Conservation (phyloP, 53 echinoderm and acorn worm species). For the Echinarachnius parma region DNA sequence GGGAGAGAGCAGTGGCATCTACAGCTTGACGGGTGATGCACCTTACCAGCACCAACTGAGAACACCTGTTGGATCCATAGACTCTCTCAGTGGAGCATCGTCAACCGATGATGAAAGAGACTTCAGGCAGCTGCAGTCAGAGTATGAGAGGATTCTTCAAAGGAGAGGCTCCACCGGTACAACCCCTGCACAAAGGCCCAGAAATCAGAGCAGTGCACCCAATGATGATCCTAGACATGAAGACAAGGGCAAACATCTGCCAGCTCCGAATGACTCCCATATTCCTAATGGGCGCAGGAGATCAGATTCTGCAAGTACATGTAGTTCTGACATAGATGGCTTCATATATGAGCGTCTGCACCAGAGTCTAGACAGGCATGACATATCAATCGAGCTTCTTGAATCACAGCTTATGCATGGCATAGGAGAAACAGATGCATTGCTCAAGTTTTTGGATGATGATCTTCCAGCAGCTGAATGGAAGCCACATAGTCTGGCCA, state of each 20-base stretch:
- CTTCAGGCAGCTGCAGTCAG: slow-evolving; percentile 48
- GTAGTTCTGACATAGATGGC: slow-evolving; percentile 50
- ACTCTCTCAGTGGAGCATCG: slow-evolving; percentile 13
- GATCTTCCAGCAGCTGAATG: slow-evolving; percentile 75
- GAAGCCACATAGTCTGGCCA: too few relatives aligned
- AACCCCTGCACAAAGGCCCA: background rate
- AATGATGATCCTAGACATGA: background rate
- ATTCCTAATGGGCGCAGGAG: slow-evolving; percentile 4
- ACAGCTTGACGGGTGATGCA: slow-evolving; percentile 31
- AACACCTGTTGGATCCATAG: slow-evolving; percentile 26
- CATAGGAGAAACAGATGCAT: slow-evolving; percentile 96
- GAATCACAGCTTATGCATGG: slow-evolving; percentile 92
- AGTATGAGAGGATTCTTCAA: slow-evolving; percentile 56
- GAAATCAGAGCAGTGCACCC: background rate
- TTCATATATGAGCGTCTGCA: slow-evolving; percentile 43
- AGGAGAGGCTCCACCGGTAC: slow-evolving; percentile 2
- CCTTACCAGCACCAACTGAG: slow-evolving; percentile 12
- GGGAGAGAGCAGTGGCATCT: slow-evolving; percentile 42
- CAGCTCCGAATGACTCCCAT: background rate
- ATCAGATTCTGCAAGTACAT: slow-evolving; percentile 15
- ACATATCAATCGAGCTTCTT: slow-evolving; percentile 82
- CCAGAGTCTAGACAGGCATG: slow-evolving; percentile 65
- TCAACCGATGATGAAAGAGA: slow-evolving; percentile 58
- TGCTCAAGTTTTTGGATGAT: slow-evolving; percentile 73
- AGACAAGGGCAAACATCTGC: background rate